Base-by-base conservation (phyloP, 23 tunicate genomes). In the Ascidia mentula region DNA sequence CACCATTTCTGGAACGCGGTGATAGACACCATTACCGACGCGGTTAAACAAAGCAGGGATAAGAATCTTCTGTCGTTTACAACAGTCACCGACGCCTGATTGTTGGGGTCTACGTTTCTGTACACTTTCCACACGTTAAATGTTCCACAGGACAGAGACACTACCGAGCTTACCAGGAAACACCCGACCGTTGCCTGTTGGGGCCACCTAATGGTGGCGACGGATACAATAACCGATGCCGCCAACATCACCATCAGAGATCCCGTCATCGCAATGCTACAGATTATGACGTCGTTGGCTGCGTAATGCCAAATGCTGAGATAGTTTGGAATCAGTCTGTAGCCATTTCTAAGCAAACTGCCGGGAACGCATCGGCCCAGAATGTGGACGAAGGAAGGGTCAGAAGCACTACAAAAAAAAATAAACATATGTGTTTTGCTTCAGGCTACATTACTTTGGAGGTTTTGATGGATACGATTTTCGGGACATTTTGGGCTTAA, bases 261-360 rank as follows among this genome's bases (percentile, higher is more conserved):
- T 9, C 31, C 17, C 30, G 45, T 35, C 1, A 78, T 59, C 6
- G 77, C 80, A 31, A 53, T 72, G 15, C 38, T 72, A 39, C 45
- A 22, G 12, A 31, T 36, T 3, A 81, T 53, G 6, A 89, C 8
- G 72, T 89, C 94, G 34, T 71, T 33, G 32, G 60, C 28, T 73
- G 72, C 84, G 75, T 89, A 89, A 78, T 82, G 86, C 87, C 86
- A 82, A 60, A 59, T 30, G 32, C 37, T 69, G 45, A 89, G 30
- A 42, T 82, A 82, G 12, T 45, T 35, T 18, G 79, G 45, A 36
- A 89, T 37, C 24, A 33, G 22, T 13, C 45, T 75, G 40, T 53
- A 74, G 20, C 82, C 79, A 59, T 59, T 40, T 28, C 61, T 36
- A 33, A 89, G 24, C 69, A 77, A 28, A 40, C 0, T 18, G 15